A percentile compares a stretch with the other conserved stretches of the same genome.
Evolutionary conservation across 2,888 invertebrate species (phyloP).

Genomic region (Andricus quercusramuli): DNA sequence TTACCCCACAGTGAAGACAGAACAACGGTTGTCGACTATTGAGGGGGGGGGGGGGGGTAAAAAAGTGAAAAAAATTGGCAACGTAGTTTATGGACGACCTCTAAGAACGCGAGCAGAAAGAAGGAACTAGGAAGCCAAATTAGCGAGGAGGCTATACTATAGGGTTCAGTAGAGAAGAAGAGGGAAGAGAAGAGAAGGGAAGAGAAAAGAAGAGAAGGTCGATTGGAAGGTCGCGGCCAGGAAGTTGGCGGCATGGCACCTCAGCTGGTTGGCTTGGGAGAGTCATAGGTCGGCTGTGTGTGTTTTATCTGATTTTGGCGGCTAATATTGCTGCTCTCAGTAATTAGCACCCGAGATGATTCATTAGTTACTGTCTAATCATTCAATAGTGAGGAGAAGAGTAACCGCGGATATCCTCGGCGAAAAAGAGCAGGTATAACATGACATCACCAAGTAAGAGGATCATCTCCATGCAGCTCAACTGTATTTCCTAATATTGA

Average conservation of each 20-base stretch:
- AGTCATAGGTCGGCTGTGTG: conserved; percentile 28
- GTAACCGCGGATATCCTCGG: conserved; percentile 25
- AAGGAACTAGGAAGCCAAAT: too few species aligned
- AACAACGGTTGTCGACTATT: too few species aligned
- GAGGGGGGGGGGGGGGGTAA: too few species aligned
- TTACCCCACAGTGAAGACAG: too few species aligned
- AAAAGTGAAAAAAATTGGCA: too few species aligned
- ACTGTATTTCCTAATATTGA: too few species aligned
- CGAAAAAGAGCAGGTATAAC: conserved; percentile 24
- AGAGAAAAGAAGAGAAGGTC: background rate
- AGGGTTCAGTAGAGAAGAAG: too few species aligned
- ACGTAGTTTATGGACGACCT: too few species aligned
- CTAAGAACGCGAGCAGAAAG: too few species aligned
- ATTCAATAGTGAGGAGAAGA: background rate
- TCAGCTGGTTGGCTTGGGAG: conserved; percentile 3
- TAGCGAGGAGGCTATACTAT: too few species aligned
- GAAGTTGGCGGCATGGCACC: background rate
- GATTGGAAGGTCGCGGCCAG: conserved; percentile 34
- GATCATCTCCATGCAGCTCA: background rate
- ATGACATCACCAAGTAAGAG: background rate
- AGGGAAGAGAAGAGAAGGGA: background rate
- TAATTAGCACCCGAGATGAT: conserved; percentile 37
- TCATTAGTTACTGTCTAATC: conserved; percentile 38
- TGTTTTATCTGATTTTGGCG: conserved; percentile 24
- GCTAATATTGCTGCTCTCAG: conserved; percentile 23